Base-by-base conservation (phyloP, 1,140 invertebrate genomes). In the Coenobita brevimanus region DNA sequence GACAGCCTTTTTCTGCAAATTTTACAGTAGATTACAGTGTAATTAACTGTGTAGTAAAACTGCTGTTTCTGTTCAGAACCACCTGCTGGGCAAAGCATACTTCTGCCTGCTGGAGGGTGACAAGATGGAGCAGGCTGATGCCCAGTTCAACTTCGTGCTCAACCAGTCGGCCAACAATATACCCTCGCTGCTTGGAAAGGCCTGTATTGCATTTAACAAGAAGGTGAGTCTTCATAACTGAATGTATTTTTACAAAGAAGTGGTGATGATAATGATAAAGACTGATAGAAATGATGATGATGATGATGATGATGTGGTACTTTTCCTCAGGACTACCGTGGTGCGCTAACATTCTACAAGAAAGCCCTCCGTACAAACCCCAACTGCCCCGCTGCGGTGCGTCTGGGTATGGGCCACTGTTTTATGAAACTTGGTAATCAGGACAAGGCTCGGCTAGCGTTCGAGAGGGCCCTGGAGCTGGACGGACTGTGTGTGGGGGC, bases 71-170 rank as follows among this genome's bases (percentile, higher is more conserved):
- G 38, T 1, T 36, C 80, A 91, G 90, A 90, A 90, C 71, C 90
- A 91, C 82, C 89, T 91, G 89, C 94, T 99, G 88, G 98, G 98
- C 1, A 93, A 99, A 92, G 99, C 99, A 15, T 99, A 99, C 92
- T 99, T 99, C 91, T 99, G 98, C 92, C 93, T 99, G 3, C 94
- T 99, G 27, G 98, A 99, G 94, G 98, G 98, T 15, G 98, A 99
- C 92, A 99, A 99, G 94, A 98, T 99, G 97, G 98, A 99, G 83
- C 98, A 99, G 93, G 99, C 99, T 15, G 99, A 99, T 95, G 97
- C 98, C 1, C 99, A 99, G 92, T 99, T 99, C 92, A 99, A 99
- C 93, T 99, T 99, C 93, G 99, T 99, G 0, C 93, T 99, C 0
- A 98, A 99, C 93, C 96, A 99, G 92, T 97, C 97, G 1, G 96